These are phyloP conservation scores for Asbolus verrucosus DNA, from an alignment of 1,140 invertebrate species.

Conservation along the genomic window DNA sequence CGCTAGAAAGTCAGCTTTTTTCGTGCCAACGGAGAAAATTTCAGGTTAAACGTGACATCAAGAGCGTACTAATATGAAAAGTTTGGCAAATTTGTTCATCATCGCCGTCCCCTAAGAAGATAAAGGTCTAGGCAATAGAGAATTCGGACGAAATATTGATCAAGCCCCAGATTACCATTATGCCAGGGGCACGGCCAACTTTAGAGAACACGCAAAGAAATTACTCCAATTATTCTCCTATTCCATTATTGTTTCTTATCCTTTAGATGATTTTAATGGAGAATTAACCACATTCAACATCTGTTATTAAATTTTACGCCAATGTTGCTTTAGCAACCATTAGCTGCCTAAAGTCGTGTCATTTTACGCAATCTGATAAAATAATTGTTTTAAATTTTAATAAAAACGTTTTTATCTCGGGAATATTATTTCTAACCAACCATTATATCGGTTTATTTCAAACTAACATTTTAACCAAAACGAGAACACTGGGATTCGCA, in stretches of 20 bases:
- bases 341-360: no score
- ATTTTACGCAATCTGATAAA: no score
- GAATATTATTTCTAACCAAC: no score
- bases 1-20: conserved; percentile 1
- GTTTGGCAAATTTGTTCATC: conserved; percentile 29
- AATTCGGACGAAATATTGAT: conserved; percentile 37
- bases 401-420: no score
- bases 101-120: conserved; percentile 11
- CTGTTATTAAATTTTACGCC: no score
- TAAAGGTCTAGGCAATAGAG: conserved; percentile 1
- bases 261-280: no score
- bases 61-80: conserved; percentile 30
- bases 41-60: conserved; percentile 14
- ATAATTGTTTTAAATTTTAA: no score
- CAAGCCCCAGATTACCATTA: conserved; percentile 13
- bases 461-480: no score
- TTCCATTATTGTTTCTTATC: background rate
- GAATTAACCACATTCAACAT: no score
- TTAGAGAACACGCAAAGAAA: conserved; percentile 1
- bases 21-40: conserved; percentile 11
- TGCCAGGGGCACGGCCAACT: background rate
- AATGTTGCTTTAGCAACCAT: no score
- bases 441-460: no score
- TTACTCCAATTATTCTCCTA: conserved; percentile 1
- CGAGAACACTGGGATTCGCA: no score